phyloP scores from a whole-genome alignment of 2,113 vertebrate species.

The Myiopsitta monachus region DNA sequence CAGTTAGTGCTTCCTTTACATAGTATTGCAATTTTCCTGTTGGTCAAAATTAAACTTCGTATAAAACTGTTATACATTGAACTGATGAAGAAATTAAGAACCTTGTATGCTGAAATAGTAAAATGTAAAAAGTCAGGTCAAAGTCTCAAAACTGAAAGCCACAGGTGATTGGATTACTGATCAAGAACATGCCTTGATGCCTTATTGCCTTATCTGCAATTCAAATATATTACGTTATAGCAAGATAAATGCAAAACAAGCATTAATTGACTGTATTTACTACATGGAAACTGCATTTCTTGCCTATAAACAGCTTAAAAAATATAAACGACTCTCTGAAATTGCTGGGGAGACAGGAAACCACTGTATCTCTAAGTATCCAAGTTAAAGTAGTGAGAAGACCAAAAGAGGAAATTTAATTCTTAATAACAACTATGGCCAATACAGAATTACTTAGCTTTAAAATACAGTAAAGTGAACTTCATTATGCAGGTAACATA shows the following conservation, averaged over 20 bases:
- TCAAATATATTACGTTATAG: background rate
- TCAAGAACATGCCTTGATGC: background rate
- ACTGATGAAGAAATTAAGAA: background rate
- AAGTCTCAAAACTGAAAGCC: background rate
- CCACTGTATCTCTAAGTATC: background rate
- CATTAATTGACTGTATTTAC: background rate
- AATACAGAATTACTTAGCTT: background rate
- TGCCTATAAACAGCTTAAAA: background rate
- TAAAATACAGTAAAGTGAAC: background rate
- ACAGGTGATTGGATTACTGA: background rate
- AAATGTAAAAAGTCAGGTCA: background rate
- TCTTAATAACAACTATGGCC: background rate
- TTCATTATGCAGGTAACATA: accelerated
- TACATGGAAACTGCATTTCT: background rate
- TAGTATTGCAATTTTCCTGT: background rate
- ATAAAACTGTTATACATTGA: background rate
- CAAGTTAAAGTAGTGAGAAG: background rate
- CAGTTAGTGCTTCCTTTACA: background rate
- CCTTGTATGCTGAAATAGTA: background rate
- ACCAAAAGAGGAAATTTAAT: background rate
- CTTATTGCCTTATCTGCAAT: background rate
- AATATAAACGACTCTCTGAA: background rate
- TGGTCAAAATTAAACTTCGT: background rate
- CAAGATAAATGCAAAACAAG: background rate
- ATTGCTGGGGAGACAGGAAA: background rate